A percentile compares a stretch with the other conserved stretches of the same genome.
These are phyloP conservation scores for Trichonephila clavipes DNA, from an alignment of 1,140 invertebrate species.

Conservation along the genomic window DNA sequence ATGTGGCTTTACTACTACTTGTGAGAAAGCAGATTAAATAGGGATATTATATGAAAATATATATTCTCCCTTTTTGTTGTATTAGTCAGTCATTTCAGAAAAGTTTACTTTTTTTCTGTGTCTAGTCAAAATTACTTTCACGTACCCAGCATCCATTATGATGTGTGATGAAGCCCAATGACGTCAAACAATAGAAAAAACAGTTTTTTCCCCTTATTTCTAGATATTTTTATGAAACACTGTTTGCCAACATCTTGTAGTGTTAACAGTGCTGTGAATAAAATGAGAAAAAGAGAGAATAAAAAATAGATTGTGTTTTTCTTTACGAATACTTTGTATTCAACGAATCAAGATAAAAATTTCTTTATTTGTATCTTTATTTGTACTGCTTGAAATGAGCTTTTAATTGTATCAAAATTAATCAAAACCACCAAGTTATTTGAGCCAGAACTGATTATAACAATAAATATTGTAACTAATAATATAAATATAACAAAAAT, in stretches of 20 bases:
- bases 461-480: too few species aligned
- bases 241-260: not conserved
- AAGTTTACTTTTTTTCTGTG: not conserved
- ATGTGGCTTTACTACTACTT: not conserved
- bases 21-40: not conserved
- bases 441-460: too few species aligned
- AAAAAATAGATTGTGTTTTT: too few species aligned
- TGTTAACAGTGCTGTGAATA: too few species aligned
- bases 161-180: slow-evolving; percentile 17
- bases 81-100: not conserved
- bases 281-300: too few species aligned
- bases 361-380: too few species aligned
- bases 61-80: not conserved
- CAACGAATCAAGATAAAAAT: too few species aligned
- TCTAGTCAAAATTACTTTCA: slow-evolving; percentile 27
- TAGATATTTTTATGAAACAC: not conserved
- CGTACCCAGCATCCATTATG: not conserved
- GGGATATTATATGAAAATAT: not conserved
- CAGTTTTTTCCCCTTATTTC: not conserved
- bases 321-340: too few species aligned
- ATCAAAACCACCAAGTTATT: too few species aligned
- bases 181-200: not conserved
- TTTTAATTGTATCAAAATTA: too few species aligned
- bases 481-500: too few species aligned
- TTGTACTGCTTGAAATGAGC: too few species aligned